Base-by-base conservation (phyloP, 1,140 invertebrate genomes). In the Oncopodura yosiiana region DNA sequence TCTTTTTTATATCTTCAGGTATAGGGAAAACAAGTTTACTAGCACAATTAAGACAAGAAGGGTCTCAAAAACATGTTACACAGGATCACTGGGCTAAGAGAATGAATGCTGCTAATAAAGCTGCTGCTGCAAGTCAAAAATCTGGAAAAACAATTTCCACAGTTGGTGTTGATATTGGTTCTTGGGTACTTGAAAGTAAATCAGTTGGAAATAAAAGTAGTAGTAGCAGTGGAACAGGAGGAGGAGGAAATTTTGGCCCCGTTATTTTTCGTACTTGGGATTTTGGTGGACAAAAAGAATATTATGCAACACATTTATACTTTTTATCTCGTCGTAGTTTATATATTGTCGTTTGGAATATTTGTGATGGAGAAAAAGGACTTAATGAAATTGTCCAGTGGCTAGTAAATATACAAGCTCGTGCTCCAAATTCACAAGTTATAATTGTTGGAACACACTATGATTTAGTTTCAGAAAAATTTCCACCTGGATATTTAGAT, bases 251-350 rank as follows among this genome's bases (percentile, higher is more conserved):
- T 1, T 80, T 86, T 58, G 93, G 92, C 0, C 82, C 90, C 1
- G 84, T 98, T 39, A 83, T 88, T n/a, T 98, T 99, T 73, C 76
- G 93, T 51, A 98, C 94, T 0, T 99, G 95, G 94, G 95, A 99
- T 72, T 99, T 99, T 75, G 94, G 93, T n/a, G 94, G 94, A 0
- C 93, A 96, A 73, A 81, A 83, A 66, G 92, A 95, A 68, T 93
- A 94, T 68, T 97, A 97, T 68, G 88, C 94, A 0, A 98, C 94
- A 1, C 94, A 98, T 76, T 93, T 98, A 66, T 99, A 98, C 69
- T 99, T 99, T 69, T 73, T 99, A 12, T 95, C 93, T 0, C 91
- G 93, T 60, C 75, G 95, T 29, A 95, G 94, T 45, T 72, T 99
- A 0, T 98, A 97, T 67, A 73, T 99, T 12, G 94, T 98, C 3